These are phyloP conservation scores for Pinctada fucata DNA, from an alignment of 2,888 invertebrate genomes.

Conservation along the genomic window DNA sequence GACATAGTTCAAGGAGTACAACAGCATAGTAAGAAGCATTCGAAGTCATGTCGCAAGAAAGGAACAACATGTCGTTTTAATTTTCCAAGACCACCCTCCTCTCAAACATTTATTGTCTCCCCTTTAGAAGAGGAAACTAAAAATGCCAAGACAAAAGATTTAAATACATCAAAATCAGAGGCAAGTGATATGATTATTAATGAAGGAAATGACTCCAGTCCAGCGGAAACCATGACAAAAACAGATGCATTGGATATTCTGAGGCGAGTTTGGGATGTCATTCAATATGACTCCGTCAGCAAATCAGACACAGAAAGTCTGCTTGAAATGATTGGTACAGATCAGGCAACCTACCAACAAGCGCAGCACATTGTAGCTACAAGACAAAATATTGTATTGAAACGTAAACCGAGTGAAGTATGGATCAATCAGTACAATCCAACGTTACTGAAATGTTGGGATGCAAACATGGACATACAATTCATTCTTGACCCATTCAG, in stretches of 20 bases:
- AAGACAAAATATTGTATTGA: no score
- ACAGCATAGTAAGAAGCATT: no score
- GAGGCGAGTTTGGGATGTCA: not conserved
- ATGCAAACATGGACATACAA: no score
- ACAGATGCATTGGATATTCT: not conserved
- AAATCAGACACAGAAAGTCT: not conserved
- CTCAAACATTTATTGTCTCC: constrained; percentile 7
- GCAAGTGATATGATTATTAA: not conserved
- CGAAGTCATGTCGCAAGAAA: constrained; percentile 20
- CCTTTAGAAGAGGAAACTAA: constrained; percentile 4
- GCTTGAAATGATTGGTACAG: not conserved
- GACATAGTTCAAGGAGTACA: no score
- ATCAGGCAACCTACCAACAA: not conserved
- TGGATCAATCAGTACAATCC: no score
- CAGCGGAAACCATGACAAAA: no score
- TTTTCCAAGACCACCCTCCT: constrained; percentile 40
- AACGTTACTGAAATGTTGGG: no score
- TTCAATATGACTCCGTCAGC: not conserved
- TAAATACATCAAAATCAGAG: constrained; percentile 6
- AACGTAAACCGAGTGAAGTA: no score
- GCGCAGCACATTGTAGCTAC: no score
- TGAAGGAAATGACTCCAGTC: no score
- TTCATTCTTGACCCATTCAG: no score
- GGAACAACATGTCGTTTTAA: constrained; percentile 41
- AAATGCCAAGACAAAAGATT: no score